These are phyloP conservation scores for Nymphalis urticae DNA, from an alignment of 2,888 invertebrate species.

Conservation along the genomic window DNA sequence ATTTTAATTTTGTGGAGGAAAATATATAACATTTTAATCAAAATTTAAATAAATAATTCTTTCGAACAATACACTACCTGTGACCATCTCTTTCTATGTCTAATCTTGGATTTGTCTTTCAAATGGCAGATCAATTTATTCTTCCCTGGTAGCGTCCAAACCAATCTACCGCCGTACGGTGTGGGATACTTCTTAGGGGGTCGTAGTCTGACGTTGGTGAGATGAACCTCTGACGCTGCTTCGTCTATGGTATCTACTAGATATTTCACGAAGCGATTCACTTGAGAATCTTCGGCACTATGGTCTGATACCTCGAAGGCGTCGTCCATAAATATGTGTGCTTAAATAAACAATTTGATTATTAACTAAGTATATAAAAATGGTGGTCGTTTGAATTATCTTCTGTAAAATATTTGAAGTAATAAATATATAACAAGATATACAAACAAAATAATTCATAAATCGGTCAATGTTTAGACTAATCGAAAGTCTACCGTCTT, in stretches of 20 bases:
- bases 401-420: too few species aligned
- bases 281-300: conserved; percentile 85
- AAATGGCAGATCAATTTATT: conserved; percentile 92
- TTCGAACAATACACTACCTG: conserved; percentile 78
- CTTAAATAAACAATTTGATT: conserved; percentile 57
- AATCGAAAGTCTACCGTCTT: too few species aligned
- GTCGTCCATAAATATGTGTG: conserved; percentile 93
- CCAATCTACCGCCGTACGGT: conserved; percentile 92
- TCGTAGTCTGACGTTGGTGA: conserved; percentile 82
- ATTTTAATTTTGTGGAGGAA: too few species aligned
- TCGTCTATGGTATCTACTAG: conserved; percentile 87
- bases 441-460: too few species aligned
- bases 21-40: too few species aligned
- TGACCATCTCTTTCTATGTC: conserved; percentile 96
- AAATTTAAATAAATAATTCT: too few species aligned
- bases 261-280: conserved; percentile 90
- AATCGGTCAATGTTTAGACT: too few species aligned
- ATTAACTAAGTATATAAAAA: too few species aligned
- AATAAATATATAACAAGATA: too few species aligned
- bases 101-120: conserved; percentile 93
- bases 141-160: conserved; percentile 92
- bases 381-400: too few species aligned
- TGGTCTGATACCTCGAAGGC: conserved; percentile 86
- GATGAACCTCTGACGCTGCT: conserved; percentile 87
- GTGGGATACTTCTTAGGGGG: conserved; percentile 89